Evolutionary conservation across 2,888 invertebrate genomes (phyloP).

Genomic region (Mimumesa dahlbomi): DNA sequence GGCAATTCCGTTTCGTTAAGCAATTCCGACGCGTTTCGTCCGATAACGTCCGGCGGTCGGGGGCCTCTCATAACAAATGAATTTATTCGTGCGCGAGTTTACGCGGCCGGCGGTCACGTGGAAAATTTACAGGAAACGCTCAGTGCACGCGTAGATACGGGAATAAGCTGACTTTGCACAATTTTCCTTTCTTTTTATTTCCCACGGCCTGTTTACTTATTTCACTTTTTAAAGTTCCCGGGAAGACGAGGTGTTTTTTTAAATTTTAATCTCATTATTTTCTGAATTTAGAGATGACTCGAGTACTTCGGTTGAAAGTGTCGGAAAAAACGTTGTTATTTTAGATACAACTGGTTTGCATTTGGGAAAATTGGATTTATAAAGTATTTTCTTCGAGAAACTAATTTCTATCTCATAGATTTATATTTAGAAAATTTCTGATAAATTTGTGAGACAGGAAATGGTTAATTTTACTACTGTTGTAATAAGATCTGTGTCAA

Average conservation of each 20-base stretch:
- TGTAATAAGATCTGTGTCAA: too few relatives aligned
- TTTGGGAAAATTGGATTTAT: too few relatives aligned
- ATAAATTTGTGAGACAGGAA: too few relatives aligned
- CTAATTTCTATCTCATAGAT: too few relatives aligned
- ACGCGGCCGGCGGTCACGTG: conserved; percentile 54
- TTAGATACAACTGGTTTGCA: too few relatives aligned
- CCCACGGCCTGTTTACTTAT: conserved; percentile 10
- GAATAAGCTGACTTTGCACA: conserved; percentile 51
- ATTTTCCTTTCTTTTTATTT: conserved; percentile 52
- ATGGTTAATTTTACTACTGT: too few relatives aligned
- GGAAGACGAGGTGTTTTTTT: not conserved
- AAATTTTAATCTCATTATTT: too few relatives aligned
- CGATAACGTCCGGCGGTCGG: conserved; percentile 63
- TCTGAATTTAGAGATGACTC: too few relatives aligned
- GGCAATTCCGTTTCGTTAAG: conserved; percentile 71
- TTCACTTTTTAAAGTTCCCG: not conserved
- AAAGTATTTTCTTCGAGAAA: too few relatives aligned
- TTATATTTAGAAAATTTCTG: too few relatives aligned
- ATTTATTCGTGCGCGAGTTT: conserved; percentile 67
- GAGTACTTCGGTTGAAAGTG: too few relatives aligned
- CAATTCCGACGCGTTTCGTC: conserved; percentile 67
- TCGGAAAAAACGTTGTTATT: too few relatives aligned
- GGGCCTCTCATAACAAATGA: conserved; percentile 67
- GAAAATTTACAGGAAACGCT: conserved; percentile 63
- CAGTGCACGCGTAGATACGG: conserved; percentile 49